Conservation (phyloP, 2,113 vertebrate genomes). For the Tinamus guttatus region DNA sequence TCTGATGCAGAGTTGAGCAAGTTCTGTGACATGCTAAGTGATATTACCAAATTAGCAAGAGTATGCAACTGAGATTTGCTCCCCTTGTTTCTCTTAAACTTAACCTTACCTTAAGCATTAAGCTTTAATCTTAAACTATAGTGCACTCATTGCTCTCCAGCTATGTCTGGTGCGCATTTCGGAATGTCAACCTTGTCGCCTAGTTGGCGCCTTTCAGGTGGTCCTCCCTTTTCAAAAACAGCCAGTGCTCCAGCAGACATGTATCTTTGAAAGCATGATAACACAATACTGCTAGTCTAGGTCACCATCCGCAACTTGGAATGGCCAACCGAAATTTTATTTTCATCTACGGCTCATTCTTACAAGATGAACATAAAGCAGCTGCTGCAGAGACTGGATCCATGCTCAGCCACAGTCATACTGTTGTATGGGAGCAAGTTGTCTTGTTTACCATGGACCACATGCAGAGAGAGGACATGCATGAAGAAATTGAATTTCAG, state of each 20-base stretch:
- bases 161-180: background rate
- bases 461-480: background rate
- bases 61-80: background rate
- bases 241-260: background rate
- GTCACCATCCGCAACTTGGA: background rate
- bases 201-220: background rate
- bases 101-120: background rate
- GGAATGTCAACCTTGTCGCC: background rate
- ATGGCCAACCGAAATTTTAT: background rate
- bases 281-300: background rate
- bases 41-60: background rate
- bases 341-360: background rate
- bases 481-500: constrained; percentile 14
- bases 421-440: background rate
- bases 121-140: background rate
- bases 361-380: background rate
- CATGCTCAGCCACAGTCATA: background rate
- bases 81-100: background rate
- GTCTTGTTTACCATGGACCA: background rate
- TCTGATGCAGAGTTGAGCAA: fast-evolving
- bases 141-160: background rate
- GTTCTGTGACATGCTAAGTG: background rate
- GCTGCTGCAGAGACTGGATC: background rate
- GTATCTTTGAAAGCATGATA: background rate
- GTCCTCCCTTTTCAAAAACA: background rate